Base-by-base conservation (phyloP, 2,888 invertebrate species). In the Augochlorella aurata region DNA sequence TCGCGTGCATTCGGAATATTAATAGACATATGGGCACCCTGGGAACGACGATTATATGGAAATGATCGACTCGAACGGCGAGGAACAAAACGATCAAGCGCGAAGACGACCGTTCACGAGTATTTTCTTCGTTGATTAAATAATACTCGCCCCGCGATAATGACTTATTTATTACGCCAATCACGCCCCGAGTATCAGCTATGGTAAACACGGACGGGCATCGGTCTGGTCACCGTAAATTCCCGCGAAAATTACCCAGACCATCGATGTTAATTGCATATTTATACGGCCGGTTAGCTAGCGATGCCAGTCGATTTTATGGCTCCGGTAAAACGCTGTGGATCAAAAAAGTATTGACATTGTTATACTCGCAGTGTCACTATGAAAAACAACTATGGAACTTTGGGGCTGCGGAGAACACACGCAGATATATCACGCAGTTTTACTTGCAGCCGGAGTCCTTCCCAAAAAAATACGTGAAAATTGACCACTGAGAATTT, bases 161-260 rank as follows among this genome's bases (percentile, higher is more conserved):
- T 93, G 90, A 92, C 92, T 93, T 92, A 92, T 93, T 93, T 93
- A 93, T 93, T 92, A 91, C 92, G 89, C 90, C 92, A 93, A 92
- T 93, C 93, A 91, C 90, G 90, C 89, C 82, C 88, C 89, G 86
- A 89, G 90, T 90, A 92, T 92, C 91, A 92, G 89, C 88, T 88
- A 87, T 89, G 90, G 85, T 84, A 24, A 88, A 85, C 87, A 82
- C 78, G 74, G 52, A 74, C 82, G 82, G 85, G 85, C 85, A 87
- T 89, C 87, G 85, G 81, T 71, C 73, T 18, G 45, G 24, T n/a
- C 70, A 80, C 85, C 89, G 86, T 89, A 89, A 91, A 90, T 90
- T 67, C 89, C 85, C 87, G 81, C 85, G 84, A 86, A 89, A 90
- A 91, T 91, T 89, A 84, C 86, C 84, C 77, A 38, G 87, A 86